Evolutionary conservation across 1,140 invertebrate species (phyloP).

Genomic region (Grapholita molesta): DNA sequence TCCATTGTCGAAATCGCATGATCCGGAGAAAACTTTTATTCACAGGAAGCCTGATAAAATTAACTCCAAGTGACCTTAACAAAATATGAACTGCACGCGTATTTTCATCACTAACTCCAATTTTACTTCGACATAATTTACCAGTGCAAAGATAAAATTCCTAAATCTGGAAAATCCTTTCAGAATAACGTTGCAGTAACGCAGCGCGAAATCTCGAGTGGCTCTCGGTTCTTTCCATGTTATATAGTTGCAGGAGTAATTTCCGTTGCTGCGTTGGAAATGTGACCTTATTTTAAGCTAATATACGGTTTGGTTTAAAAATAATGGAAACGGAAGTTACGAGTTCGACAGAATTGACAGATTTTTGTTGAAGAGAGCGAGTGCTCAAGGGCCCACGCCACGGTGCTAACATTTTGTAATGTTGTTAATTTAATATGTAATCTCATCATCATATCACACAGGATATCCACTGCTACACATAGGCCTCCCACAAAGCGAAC

Average conservation of each 20-base stretch:
- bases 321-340: background rate
- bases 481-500: no score
- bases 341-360: background rate
- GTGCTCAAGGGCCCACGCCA: background rate
- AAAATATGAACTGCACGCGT: background rate
- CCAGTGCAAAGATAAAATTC: conserved; percentile 12
- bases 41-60: background rate
- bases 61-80: background rate
- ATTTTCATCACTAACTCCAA: background rate
- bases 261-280: background rate
- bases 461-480: no score
- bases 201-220: conserved; percentile 28
- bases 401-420: background rate
- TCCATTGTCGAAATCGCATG: background rate
- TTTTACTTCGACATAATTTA: background rate
- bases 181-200: conserved; percentile 22
- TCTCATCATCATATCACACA: no score
- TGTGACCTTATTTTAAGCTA: background rate
- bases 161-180: conserved; percentile 20
- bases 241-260: conserved; percentile 35
- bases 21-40: background rate
- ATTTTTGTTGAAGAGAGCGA: background rate
- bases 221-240: conserved; percentile 21
- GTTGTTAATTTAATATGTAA: background rate
- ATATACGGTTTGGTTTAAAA: background rate